These are phyloP conservation scores for Psephotus haematonotus DNA, from an alignment of 2,113 vertebrate species.

Conservation along the genomic window DNA sequence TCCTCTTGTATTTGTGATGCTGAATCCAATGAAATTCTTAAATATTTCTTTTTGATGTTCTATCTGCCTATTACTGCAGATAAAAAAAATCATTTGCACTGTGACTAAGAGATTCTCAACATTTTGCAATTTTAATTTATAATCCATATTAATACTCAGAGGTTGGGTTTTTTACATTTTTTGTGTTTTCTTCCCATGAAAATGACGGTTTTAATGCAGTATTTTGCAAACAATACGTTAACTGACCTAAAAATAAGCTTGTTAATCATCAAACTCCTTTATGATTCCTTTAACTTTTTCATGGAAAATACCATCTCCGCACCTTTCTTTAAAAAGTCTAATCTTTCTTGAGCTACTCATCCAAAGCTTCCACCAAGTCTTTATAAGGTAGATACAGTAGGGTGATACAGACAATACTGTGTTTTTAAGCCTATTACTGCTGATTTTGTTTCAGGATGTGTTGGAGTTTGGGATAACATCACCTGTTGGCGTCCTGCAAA, in stretches of 20 bases:
- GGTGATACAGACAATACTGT: not conserved
- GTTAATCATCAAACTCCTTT: not conserved
- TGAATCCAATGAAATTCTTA: not conserved
- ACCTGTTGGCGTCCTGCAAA: slow-evolving; percentile 81
- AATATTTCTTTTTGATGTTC: not conserved
- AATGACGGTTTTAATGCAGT: not conserved
- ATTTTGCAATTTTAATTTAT: not conserved
- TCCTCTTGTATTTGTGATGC: not conserved
- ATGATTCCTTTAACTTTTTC: not conserved
- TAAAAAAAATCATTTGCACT: not conserved
- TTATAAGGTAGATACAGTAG: not conserved
- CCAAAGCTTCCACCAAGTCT: not conserved
- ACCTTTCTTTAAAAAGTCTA: not conserved
- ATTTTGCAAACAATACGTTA: not conserved
- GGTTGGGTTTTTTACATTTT: not conserved
- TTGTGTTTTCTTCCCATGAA: not conserved
- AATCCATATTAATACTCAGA: not conserved
- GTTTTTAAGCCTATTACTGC: not conserved
- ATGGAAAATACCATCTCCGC: not conserved
- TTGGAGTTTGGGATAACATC: slow-evolving; percentile 83
- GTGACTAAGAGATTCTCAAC: not conserved
- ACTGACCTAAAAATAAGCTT: not conserved
- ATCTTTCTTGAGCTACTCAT: not conserved
- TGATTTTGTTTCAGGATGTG: slow-evolving; percentile 70
- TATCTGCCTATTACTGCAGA: not conserved